These are phyloP conservation scores for Collichthys lucidus DNA, from an alignment of 2,113 vertebrate species.

Conservation along the genomic window DNA sequence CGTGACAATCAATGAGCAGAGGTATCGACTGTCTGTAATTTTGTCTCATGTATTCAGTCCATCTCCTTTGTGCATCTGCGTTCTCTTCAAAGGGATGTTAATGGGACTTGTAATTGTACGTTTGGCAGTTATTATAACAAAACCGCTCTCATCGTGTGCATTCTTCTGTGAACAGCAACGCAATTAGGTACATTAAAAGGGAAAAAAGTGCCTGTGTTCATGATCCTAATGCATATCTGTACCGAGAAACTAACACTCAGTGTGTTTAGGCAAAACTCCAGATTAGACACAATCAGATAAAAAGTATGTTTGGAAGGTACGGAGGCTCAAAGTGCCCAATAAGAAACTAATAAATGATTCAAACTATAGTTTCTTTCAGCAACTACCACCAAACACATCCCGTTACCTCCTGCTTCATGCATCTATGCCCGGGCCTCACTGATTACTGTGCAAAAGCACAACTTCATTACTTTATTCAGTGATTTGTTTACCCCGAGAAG, in stretches of 20 bases:
- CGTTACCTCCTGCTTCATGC: too few species aligned
- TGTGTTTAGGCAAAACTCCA: slow-evolving; percentile 10
- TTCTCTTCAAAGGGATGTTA: slow-evolving; percentile 56
- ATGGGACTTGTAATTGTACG: slow-evolving; percentile 71
- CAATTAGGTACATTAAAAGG: slow-evolving; percentile 58
- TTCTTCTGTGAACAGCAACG: slow-evolving; percentile 53
- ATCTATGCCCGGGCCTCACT: too few species aligned
- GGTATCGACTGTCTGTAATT: slow-evolving; percentile 51
- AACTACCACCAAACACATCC: too few species aligned
- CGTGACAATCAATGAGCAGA: slow-evolving; percentile 44
- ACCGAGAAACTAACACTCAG: neutral
- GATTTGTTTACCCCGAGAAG: neutral
- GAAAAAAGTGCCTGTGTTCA: slow-evolving; percentile 10
- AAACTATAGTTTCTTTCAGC: neutral
- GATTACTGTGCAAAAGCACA: too few species aligned
- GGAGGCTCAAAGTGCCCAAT: neutral
- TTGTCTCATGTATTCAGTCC: slow-evolving; percentile 37
- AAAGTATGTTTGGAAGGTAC: neutral
- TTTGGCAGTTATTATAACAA: slow-evolving; percentile 68
- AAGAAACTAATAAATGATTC: neutral
- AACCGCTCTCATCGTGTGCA: slow-evolving; percentile 42
- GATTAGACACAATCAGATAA: slow-evolving; percentile 25
- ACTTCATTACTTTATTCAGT: too few species aligned
- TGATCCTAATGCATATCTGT: slow-evolving; percentile 19
- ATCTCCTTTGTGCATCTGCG: slow-evolving; percentile 42